Base-by-base conservation (phyloP, 2,888 invertebrate species). In the Platycheirus rosarum region DNA sequence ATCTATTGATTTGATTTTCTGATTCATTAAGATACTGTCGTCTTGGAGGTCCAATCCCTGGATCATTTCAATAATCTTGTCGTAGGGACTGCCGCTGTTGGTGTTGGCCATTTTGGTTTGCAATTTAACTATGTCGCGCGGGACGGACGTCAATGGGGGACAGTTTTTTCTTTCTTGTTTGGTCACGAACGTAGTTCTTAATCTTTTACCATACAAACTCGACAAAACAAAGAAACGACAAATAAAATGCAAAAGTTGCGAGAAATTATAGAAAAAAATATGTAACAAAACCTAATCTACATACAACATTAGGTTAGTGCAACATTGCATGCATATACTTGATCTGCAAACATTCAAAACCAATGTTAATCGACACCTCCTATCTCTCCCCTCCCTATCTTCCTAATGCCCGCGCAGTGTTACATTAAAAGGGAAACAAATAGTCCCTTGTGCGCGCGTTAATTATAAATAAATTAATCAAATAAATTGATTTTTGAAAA, bases 1-100 rank as follows among this genome's bases (percentile, higher is more conserved):
- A n/a, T 89, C 89, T 37, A 90, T 90, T 49, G 89, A 88, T 85
- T 89, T 90, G 57, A 90, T 89, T 86, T 90, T 90, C 70, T 88
- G 89, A 86, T 90, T 90, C 84, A 90, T 86, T 1, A 88, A 70
- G 60, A 90, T 90, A 14, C 89, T 89, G 80, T 90, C 90, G 85
- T 90, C 90, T 86, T 90, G 88, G 37, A 90, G 85, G 78, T 90
- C 88, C 35, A 90, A 86, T 35, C 87, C 86, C 16, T 89, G 87
- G 86, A 90, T 90, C 87, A 90, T 86, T 7, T 87, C 87, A 51
- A 90, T 88, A 70, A 90, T 88, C 82, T 89, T 88, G 86, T 90
- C 90, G 75, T 89, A 90, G 14, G 88, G 87, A 80, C 88, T 75
- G 60, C 62, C 65, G 4, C 40, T 57, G 70, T 20, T 62, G 51